Evolutionary conservation across 2,888 invertebrate species (phyloP).

Genomic region (Yponomeuta plumbellus): DNA sequence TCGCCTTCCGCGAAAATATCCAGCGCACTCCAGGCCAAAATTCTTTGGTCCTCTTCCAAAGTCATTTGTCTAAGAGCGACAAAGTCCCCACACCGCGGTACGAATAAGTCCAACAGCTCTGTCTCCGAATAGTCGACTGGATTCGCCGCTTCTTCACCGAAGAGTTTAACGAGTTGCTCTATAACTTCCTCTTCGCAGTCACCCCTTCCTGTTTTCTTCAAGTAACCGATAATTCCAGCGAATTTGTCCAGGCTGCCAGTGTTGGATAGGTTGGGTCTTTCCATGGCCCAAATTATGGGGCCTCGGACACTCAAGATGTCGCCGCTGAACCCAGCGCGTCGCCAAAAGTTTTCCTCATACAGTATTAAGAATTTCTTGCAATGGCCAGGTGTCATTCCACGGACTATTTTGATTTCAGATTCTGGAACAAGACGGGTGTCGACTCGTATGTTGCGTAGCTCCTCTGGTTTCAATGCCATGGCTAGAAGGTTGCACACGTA

Average conservation of each 20-base stretch:
- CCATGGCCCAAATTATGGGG: conserved; percentile 68
- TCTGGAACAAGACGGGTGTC: conserved; percentile 47
- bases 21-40: conserved; percentile 61
- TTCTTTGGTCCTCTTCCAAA: conserved; percentile 28
- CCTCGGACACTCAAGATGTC: conserved; percentile 64
- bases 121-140: conserved; percentile 53
- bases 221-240: conserved; percentile 49
- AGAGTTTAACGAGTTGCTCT: conserved; percentile 53
- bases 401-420: conserved; percentile 30
- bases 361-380: conserved; percentile 54
- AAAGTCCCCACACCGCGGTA: conserved; percentile 62
- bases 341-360: conserved; percentile 60
- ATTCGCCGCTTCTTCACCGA: conserved; percentile 48
- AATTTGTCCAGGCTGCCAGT: conserved; percentile 45
- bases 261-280: conserved; percentile 48
- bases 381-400: conserved; percentile 42
- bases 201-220: conserved; percentile 37
- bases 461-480: conserved; percentile 62
- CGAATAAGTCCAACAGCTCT: conserved; percentile 47
- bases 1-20: conserved; percentile 66
- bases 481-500: conserved; percentile 61
- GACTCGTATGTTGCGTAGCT: conserved; percentile 48
- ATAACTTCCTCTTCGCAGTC: conserved; percentile 46
- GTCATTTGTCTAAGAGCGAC: conserved; percentile 43
- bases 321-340: conserved; percentile 54